These are phyloP conservation scores for Salticus scenicus DNA, from an alignment of 2,888 invertebrate species.

Conservation along the genomic window DNA sequence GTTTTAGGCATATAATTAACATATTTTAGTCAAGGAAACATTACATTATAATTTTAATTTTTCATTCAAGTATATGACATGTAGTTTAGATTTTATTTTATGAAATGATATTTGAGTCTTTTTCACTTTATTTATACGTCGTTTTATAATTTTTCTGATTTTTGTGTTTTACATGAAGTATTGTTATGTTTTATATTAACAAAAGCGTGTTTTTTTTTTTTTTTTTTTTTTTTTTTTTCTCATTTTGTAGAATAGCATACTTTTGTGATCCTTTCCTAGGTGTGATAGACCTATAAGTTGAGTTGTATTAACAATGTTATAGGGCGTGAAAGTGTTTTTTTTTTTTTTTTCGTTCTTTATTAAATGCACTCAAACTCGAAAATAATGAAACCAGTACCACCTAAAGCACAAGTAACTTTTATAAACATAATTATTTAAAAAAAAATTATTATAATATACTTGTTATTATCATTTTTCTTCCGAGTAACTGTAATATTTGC, in stretches of 20 bases:
- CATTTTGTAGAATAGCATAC: background rate
- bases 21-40: too few relatives aligned
- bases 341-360: background rate
- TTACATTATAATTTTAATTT: too few relatives aligned
- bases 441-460: too few relatives aligned
- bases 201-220: background rate
- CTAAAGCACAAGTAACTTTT: too few relatives aligned
- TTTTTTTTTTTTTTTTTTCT: too few relatives aligned
- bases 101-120: background rate
- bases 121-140: background rate
- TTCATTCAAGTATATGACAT: too few relatives aligned
- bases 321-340: background rate
- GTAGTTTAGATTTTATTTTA: background rate
- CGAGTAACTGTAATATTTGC: too few relatives aligned
- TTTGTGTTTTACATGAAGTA: background rate
- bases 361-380: conserved; percentile 1
- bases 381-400: too few relatives aligned
- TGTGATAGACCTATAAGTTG: background rate
- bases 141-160: background rate
- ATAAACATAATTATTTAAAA: too few relatives aligned
- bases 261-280: background rate
- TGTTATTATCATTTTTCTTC: too few relatives aligned
- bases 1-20: too few relatives aligned
- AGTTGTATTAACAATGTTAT: background rate
- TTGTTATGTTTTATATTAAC: background rate